Conservation (phyloP, 2,113 vertebrate species). For the Hystrix cristata region DNA sequence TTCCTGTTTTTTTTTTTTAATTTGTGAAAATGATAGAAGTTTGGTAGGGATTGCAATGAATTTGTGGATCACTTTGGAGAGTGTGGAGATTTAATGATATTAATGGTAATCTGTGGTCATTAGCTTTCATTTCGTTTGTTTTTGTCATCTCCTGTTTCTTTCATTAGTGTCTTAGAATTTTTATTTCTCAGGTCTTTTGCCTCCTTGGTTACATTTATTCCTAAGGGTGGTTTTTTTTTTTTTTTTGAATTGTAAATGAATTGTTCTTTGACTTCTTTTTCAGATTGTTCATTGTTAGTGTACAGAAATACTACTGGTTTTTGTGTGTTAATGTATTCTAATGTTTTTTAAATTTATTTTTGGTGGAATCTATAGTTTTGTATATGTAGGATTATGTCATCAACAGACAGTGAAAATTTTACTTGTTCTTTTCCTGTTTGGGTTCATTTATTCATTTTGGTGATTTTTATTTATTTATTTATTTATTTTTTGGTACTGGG, state of each 20-base stretch:
- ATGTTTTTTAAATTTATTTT: background rate
- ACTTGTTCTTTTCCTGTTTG: background rate
- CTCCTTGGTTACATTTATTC: background rate
- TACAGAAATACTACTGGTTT: background rate
- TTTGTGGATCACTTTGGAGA: background rate
- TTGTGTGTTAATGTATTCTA: background rate
- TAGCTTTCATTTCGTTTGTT: background rate
- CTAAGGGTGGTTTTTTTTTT: background rate
- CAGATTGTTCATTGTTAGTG: background rate
- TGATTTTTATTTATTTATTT: background rate
- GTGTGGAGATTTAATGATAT: background rate
- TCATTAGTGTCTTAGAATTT: background rate
- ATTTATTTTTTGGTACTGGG: background rate
- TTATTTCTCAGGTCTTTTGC: background rate
- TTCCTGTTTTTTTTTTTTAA: background rate
- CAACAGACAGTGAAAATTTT: background rate
- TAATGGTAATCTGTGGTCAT: background rate
- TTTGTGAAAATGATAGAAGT: background rate
- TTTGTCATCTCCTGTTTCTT: background rate
- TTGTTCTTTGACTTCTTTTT: background rate
- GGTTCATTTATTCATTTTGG: background rate
- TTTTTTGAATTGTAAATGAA: background rate
- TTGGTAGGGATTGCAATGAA: background rate
- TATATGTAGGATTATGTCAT: background rate
- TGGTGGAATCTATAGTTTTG: background rate